phyloP scores from a whole-genome alignment of 2,888 invertebrate species.

The Hedychridium roseum region DNA sequence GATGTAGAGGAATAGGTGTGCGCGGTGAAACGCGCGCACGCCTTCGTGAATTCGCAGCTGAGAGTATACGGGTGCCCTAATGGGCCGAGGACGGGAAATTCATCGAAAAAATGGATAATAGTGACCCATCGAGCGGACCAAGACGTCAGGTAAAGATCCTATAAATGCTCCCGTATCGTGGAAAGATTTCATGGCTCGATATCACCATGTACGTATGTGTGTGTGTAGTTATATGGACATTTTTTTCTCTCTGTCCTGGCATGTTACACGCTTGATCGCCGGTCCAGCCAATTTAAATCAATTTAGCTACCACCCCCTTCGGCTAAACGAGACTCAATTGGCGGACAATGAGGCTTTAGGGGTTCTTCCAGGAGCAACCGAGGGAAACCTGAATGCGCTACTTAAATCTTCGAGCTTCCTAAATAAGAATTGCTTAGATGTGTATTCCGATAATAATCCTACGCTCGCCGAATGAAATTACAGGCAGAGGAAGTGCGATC shows the following conservation, averaged over 20 bases:
- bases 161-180: slow-evolving; percentile 61
- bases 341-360: slow-evolving; percentile 51
- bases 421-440: slow-evolving; percentile 16
- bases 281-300: slow-evolving; percentile 59
- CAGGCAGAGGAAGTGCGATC: not conserved
- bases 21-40: slow-evolving; percentile 29
- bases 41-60: slow-evolving; percentile 50
- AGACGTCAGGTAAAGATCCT: slow-evolving; percentile 49
- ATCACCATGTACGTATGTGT: too few species aligned
- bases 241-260: too few species aligned
- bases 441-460: not conserved
- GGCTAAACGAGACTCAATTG: slow-evolving; percentile 60
- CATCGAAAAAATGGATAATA: slow-evolving; percentile 32
- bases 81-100: slow-evolving; percentile 35
- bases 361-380: slow-evolving; percentile 17
- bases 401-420: slow-evolving; percentile 36
- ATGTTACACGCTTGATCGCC: slow-evolving; percentile 11
- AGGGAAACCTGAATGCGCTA: slow-evolving; percentile 22
- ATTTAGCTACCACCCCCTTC: slow-evolving; percentile 55
- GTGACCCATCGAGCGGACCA: slow-evolving; percentile 7
- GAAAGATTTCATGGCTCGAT: slow-evolving; percentile 44
- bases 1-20: slow-evolving; percentile 29
- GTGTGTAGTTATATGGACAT: too few species aligned
- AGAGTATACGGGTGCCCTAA: slow-evolving; percentile 55
- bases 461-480: not conserved